A percentile compares a stretch with the other conserved stretches of the same genome.
Conservation (phyloP, 2,888 invertebrate species). For the Drosophila demipolita region DNA sequence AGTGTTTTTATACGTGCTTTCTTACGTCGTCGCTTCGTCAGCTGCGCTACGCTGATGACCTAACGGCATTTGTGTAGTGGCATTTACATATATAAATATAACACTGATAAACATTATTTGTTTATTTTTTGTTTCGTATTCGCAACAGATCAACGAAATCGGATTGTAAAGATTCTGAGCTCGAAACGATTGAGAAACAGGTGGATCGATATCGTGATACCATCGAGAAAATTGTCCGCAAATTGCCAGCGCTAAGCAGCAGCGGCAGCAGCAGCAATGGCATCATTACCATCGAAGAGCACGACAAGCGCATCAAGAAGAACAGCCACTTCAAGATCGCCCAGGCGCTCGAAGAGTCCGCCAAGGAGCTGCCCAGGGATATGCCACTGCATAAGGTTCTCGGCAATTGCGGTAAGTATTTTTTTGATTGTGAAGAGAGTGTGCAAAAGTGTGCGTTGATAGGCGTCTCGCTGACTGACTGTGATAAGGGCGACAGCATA, state of each 20-base stretch:
- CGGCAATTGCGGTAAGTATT: conserved; percentile 80
- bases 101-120: background rate
- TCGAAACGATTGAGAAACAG: conserved; percentile 83
- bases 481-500: conserved; percentile 24
- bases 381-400: conserved; percentile 83
- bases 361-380: conserved; percentile 88
- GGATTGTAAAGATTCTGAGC: conserved; percentile 82
- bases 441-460: conserved; percentile 14
- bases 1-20: conserved; percentile 43
- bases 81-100: conserved; percentile 4
- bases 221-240: conserved; percentile 85
- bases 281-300: conserved; percentile 85
- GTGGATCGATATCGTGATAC: conserved; percentile 85
- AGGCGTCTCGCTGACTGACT: conserved; percentile 4
- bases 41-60: conserved; percentile 66
- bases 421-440: conserved; percentile 19
- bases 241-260: conserved; percentile 79
- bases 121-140: conserved; percentile 16
- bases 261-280: conserved; percentile 68
- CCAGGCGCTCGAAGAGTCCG: conserved; percentile 90
- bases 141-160: conserved; percentile 63
- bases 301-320: conserved; percentile 93
- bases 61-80: conserved; percentile 57
- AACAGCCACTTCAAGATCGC: conserved; percentile 93
- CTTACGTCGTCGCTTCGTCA: conserved; percentile 39